phyloP scores from a whole-genome alignment of 2,888 invertebrate species.

The Philereme vetulata region DNA sequence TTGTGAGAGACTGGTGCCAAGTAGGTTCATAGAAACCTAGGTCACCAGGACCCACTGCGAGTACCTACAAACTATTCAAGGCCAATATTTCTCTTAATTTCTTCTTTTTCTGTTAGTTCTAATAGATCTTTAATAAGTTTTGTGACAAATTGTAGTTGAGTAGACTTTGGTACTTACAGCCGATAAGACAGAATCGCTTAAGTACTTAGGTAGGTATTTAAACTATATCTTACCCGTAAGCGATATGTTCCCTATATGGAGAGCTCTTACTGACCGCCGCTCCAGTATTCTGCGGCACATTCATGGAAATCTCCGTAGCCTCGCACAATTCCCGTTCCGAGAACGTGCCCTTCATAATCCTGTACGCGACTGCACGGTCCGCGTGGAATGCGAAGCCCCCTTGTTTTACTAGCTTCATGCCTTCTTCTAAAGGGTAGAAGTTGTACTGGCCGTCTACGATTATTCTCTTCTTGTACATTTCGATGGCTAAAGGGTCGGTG shows the following conservation, averaged over 20 bases:
- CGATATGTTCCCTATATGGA: constrained; percentile 85
- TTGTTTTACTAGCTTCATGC: constrained; percentile 82
- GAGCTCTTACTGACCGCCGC: constrained; percentile 84
- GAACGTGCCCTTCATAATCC: constrained; percentile 86
- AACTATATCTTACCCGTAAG: constrained; percentile 78
- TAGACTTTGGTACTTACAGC: too few species aligned
- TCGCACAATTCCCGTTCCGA: constrained; percentile 87
- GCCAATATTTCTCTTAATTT: too few species aligned
- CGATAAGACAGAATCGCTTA: too few species aligned
- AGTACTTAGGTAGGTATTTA: too few species aligned
- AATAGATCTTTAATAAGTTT: too few species aligned
- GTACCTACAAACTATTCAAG: too few species aligned
- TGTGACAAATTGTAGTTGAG: too few species aligned
- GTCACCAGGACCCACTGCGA: too few species aligned
- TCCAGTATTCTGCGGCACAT: constrained; percentile 83
- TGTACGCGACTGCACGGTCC: constrained; percentile 87
- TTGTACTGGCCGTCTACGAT: constrained; percentile 57
- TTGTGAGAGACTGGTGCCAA: too few species aligned
- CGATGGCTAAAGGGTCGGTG: constrained; percentile 84
- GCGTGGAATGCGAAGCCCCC: constrained; percentile 89
- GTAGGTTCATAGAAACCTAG: too few species aligned
- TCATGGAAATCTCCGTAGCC: constrained; percentile 85
- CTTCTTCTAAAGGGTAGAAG: constrained; percentile 81
- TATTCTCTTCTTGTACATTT: constrained; percentile 85
- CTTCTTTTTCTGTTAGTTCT: too few species aligned